Percentiles rank a stretch among this genome's conserved stretches.
phyloP scores from a whole-genome alignment of 2,797 vertebrate genomes.

The Vespertilio murinus region DNA sequence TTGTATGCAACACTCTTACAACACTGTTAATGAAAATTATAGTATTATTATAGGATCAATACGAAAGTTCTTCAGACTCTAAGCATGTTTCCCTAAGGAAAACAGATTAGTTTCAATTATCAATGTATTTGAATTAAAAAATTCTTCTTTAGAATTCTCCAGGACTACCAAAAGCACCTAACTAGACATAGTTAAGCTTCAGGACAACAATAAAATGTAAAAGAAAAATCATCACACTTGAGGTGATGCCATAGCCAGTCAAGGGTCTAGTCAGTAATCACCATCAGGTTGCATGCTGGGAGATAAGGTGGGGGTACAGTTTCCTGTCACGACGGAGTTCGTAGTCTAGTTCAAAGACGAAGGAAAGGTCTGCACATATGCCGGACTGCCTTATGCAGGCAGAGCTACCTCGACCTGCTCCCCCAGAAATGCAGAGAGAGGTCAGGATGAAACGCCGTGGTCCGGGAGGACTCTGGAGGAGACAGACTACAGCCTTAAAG shows the following conservation, averaged over 20 bases:
- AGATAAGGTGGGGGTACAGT: accelerated
- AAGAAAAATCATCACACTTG: neutral
- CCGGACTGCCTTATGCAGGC: accelerated
- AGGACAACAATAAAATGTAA: neutral
- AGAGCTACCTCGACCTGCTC: neutral
- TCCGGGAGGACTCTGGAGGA: neutral
- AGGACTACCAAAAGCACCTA: neutral
- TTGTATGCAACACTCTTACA: neutral
- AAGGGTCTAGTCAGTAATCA: neutral
- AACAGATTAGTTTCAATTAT: slow-evolving; percentile 13
- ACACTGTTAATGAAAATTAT: neutral
- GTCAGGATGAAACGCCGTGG: neutral
- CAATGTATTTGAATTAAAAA: neutral
- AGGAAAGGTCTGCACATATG: neutral
- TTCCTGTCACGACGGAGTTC: neutral
- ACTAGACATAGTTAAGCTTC: neutral
- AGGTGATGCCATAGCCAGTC: neutral
- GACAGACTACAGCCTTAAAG: slow-evolving; percentile 53
- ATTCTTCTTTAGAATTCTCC: neutral
- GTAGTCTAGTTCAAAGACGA: neutral
- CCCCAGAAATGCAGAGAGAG: neutral
- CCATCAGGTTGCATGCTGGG: neutral
- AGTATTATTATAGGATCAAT: neutral
- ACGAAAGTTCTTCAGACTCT: neutral
- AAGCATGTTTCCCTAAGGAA: neutral